phyloP scores from a whole-genome alignment of 2,888 invertebrate genomes.

The Lasioglossum leucozonium region DNA sequence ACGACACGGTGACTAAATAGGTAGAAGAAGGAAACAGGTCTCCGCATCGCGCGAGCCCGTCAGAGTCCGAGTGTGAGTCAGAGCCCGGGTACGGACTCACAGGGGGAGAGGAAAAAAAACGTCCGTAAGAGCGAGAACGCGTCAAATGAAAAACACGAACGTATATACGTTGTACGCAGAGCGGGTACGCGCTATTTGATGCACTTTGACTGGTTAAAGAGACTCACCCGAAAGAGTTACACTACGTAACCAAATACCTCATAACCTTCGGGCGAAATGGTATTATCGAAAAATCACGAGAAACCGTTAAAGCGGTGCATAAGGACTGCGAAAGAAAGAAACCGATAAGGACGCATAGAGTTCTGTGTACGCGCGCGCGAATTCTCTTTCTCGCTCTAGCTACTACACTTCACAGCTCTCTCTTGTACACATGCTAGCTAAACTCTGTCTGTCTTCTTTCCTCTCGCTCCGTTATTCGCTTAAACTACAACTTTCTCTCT shows the following conservation, averaged over 20 bases:
- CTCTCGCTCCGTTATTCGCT: conserved; percentile 34
- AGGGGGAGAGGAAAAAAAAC: not conserved
- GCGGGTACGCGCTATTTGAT: not conserved
- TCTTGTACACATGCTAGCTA: not conserved
- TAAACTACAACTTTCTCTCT: conserved; percentile 25
- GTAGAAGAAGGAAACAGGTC: conserved; percentile 45
- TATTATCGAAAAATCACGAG: conserved; percentile 67
- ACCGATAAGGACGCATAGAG: conserved; percentile 47
- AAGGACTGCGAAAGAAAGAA: conserved; percentile 47
- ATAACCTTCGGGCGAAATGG: conserved; percentile 55
- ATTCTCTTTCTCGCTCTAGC: conserved; percentile 23
- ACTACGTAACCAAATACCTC: conserved; percentile 52
- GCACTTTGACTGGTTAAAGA: conserved; percentile 1
- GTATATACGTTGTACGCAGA: not conserved
- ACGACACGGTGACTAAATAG: conserved; percentile 26
- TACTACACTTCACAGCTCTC: too few relatives aligned
- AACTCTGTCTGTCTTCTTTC: conserved; percentile 9
- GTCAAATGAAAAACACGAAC: conserved; percentile 29
- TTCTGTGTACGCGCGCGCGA: conserved; percentile 45
- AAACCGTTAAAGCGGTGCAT: conserved; percentile 70
- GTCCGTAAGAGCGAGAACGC: conserved; percentile 32
- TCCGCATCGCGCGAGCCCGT: conserved; percentile 33
- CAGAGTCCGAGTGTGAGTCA: not conserved
- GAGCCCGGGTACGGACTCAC: conserved; percentile 28
- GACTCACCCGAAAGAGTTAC: conserved; percentile 49